Conservation (phyloP, 2,888 invertebrate species). For the Latrodectus elegans region DNA sequence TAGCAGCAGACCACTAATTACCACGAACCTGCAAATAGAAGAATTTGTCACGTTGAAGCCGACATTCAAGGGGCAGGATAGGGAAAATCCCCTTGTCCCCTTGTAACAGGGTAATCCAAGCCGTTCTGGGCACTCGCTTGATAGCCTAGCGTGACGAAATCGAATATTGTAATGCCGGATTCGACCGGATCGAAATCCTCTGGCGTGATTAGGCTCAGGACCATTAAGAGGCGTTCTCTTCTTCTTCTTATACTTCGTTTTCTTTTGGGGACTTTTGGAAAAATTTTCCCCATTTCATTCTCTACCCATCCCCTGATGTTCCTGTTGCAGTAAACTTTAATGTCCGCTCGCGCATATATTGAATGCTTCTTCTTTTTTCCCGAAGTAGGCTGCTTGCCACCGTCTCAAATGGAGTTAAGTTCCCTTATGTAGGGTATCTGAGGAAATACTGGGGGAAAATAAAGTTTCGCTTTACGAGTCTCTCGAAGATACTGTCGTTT, state of each 20-base stretch:
- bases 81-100: constrained; percentile 1
- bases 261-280: constrained; percentile 15
- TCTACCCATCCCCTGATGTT: constrained; percentile 28
- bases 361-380: constrained; percentile 19
- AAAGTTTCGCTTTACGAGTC: constrained; percentile 40
- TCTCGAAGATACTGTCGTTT: constrained; percentile 15
- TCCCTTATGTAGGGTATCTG: background rate
- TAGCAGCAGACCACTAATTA: constrained; percentile 59
- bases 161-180: constrained; percentile 69
- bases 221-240: constrained; percentile 42
- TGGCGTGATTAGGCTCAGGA: constrained; percentile 57
- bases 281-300: constrained; percentile 7
- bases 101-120: constrained; percentile 39
- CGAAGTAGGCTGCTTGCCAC: constrained; percentile 5
- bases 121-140: constrained; percentile 32
- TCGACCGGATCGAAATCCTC: constrained; percentile 56
- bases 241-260: constrained; percentile 17
- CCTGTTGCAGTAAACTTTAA: constrained; percentile 63
- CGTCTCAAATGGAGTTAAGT: background rate
- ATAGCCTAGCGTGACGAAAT: constrained; percentile 67
- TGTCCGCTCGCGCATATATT: constrained; percentile 64
- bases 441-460: constrained; percentile 13
- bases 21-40: constrained; percentile 67
- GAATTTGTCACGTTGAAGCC: constrained; percentile 66
- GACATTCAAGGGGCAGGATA: constrained; percentile 18